Percentiles rank a stretch among this genome's conserved stretches.
Evolutionary conservation across 1,140 invertebrate species (phyloP).

Genomic region (Bombus balteatus): DNA sequence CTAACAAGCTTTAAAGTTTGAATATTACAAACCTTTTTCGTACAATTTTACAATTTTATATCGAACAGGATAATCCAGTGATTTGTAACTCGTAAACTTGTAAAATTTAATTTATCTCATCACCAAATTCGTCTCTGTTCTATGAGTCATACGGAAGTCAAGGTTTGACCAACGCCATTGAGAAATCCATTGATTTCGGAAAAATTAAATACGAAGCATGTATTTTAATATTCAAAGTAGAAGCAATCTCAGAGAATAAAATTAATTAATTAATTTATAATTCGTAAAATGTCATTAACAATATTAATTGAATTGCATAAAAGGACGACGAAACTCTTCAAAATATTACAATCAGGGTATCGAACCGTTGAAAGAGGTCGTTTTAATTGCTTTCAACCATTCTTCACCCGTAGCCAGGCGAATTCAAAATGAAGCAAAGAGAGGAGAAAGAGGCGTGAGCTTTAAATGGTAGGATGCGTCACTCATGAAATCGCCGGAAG

Average conservation of each 20-base stretch:
- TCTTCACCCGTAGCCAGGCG: not conserved
- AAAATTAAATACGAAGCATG: not conserved
- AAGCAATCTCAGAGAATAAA: not conserved
- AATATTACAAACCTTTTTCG: too few species aligned
- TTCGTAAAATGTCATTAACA: too few species aligned
- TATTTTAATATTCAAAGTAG: not conserved
- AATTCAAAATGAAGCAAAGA: not conserved
- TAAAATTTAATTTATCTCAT: not conserved
- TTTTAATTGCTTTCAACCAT: not conserved
- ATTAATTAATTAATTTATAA: too few species aligned
- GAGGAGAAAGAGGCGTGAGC: not conserved
- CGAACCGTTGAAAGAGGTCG: not conserved
- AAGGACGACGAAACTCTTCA: not conserved
- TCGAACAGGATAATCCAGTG: too few species aligned
- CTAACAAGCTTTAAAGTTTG: too few species aligned
- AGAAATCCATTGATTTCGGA: not conserved
- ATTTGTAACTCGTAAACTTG: not conserved
- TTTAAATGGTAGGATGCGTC: slow-evolving; percentile 45
- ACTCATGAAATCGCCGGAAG: slow-evolving; percentile 63
- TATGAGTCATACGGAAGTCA: too few species aligned
- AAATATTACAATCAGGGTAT: not conserved
- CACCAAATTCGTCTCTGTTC: not conserved
- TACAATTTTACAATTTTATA: too few species aligned
- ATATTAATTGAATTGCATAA: too few species aligned
- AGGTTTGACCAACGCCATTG: too few species aligned